Percentiles rank a stretch among this genome's conserved stretches.
Evolutionary conservation across 2,888 invertebrate genomes (phyloP).

Genomic region (Cordilura impudica): DNA sequence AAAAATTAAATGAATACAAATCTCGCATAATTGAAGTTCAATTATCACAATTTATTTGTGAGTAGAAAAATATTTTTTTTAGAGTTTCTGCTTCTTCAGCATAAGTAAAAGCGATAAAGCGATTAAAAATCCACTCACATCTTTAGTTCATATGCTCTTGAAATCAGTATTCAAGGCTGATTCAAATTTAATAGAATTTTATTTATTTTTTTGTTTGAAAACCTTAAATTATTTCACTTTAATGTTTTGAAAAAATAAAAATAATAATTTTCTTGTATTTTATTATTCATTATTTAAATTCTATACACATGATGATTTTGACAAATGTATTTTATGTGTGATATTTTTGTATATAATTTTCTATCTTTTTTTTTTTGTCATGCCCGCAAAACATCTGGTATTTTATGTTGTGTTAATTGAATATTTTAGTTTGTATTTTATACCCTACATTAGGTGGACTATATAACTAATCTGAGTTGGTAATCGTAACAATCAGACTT

Average conservation of each 20-base stretch:
- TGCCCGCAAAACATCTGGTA: slow-evolving; percentile 36
- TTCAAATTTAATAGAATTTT: too few species aligned
- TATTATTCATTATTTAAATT: slow-evolving; percentile 13
- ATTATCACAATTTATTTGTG: too few species aligned
- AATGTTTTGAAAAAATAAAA: too few species aligned
- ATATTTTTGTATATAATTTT: background rate
- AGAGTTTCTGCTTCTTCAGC: too few species aligned
- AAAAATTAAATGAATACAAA: too few species aligned
- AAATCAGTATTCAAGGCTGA: background rate
- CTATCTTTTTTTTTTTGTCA: background rate
- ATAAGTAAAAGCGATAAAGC: too few species aligned
- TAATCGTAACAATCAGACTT: too few species aligned
- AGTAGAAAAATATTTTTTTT: too few species aligned
- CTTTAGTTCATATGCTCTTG: too few species aligned
- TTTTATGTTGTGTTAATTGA: slow-evolving; percentile 13
- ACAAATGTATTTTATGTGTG: background rate
- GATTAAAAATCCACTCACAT: too few species aligned
- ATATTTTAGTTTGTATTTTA: background rate
- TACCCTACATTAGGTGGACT: background rate
- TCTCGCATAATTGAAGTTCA: too few species aligned
- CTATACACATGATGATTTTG: slow-evolving; percentile 26
- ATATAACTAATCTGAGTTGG: too few species aligned
- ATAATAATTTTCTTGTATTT: background rate
- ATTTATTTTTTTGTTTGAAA: background rate
- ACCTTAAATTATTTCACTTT: background rate